A percentile compares a stretch with the other conserved stretches of the same genome.
These are phyloP conservation scores for Hydra vulgaris DNA, from an alignment of 30 jellyfish, hydroid and myxozoan species.

Conservation along the genomic window DNA sequence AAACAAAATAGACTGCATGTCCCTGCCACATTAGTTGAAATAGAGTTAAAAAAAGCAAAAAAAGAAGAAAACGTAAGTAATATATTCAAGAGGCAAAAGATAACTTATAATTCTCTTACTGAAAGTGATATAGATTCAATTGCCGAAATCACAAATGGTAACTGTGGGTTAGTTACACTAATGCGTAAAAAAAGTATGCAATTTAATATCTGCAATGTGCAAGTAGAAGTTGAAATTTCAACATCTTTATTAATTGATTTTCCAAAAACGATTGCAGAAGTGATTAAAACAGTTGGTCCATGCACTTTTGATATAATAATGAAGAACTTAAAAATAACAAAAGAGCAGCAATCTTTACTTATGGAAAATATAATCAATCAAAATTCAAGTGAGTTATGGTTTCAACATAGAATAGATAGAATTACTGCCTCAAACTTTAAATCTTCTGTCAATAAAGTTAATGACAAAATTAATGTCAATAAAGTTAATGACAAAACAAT, in stretches of 20 bases:
- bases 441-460: too few species aligned
- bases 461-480: too few species aligned
- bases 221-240: neutral
- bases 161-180: neutral
- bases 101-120: neutral
- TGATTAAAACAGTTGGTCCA: neutral
- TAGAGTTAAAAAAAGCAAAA: neutral
- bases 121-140: neutral
- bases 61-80: neutral
- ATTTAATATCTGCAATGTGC: neutral
- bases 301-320: neutral
- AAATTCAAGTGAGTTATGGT: neutral
- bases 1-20: neutral
- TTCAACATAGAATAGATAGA: neutral
- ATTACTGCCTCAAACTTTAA: too few species aligned
- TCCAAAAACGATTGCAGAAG: neutral
- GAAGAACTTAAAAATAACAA: neutral
- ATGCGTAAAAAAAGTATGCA: neutral
- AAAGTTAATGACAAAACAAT: too few species aligned
- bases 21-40: slow-evolving; percentile 1
- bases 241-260: neutral
- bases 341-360: neutral
- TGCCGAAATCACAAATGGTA: slow-evolving; percentile 4
- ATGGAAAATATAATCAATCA: neutral
- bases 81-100: neutral